Conservation (phyloP, 2,797 vertebrate species). For the Allochrocebus solatus region DNA sequence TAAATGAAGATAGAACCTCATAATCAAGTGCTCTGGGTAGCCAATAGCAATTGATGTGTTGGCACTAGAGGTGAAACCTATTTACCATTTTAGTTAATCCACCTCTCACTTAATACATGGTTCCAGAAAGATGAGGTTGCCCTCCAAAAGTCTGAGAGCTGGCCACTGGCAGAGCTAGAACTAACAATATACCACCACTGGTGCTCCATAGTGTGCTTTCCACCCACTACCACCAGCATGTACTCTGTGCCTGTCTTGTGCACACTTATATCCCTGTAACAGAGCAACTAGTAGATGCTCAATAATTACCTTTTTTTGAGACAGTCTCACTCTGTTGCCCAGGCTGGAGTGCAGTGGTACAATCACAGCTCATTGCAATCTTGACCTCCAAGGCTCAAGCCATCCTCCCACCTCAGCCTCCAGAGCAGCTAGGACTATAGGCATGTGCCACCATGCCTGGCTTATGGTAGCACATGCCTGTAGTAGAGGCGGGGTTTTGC, state of each 20-base stretch:
- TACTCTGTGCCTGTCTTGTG: not conserved
- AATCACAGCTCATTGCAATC: not conserved
- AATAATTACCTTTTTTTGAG: not conserved
- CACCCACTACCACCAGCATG: not conserved
- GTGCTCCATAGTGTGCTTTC: not conserved
- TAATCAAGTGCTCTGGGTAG: not conserved
- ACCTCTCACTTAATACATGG: conserved; percentile 29
- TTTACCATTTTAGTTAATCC: conserved; percentile 4
- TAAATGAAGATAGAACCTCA: not conserved
- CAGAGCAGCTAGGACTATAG: not conserved
- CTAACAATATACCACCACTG: not conserved
- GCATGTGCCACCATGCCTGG: not conserved
- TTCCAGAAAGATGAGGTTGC: not conserved
- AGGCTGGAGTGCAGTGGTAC: not conserved
- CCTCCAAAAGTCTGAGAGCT: not conserved
- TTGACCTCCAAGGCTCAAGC: not conserved
- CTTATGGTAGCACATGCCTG: too few relatives aligned
- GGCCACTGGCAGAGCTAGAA: not conserved
- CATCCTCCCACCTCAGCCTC: not conserved
- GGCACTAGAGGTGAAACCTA: not conserved
- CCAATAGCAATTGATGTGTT: not conserved
- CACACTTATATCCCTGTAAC: not conserved
- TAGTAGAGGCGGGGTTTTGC: not conserved
- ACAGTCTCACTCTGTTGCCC: not conserved
- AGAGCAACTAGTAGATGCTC: not conserved